Evolutionary conservation across 2,113 vertebrate species (phyloP), one percentile per base, ranked within the genome.

Genomic region (Ancistrus triradiatus): DNA sequence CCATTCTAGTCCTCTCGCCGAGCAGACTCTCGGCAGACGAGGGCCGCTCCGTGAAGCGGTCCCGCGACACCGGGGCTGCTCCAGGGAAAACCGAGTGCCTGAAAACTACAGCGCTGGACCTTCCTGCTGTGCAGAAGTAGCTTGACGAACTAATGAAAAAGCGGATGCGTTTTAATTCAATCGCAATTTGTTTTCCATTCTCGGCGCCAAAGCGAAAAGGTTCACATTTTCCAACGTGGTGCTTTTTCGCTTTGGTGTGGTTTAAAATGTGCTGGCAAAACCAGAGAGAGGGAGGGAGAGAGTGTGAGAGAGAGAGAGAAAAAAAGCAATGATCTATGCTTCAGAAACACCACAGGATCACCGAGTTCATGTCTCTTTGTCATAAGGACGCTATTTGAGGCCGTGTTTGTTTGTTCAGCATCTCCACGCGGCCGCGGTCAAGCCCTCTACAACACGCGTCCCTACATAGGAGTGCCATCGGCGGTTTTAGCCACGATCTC

Each of bases 151-250:
- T 31, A 63, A 67, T 68, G 49, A 73, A 49, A 17, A 17, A 68
- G 31, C 28, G 40, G 55, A 76, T 66, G 57, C 27, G 22, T 69
- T 72, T 72, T 75, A 66, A 79, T 77, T 79, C 21, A 68, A 74
- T 72, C 72, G 60, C 31, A 57, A 72, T 68, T 66, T 69, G 59
- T 62, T 72, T 74, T 73, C 60, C 68, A 64, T 63, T 50, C 63
- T 40, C 33, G 51, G 66, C 33, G 25, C n/a, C 70, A 70, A 58
- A 47, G 59, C 56, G 14, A 59, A 21, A 63, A 62, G 59, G 63
- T 63, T 69, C 38, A 69, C 38, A 62, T 72, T 77, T 77, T 78
- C 78, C 70, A 69, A 60, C 35, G 28, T 66, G 53, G 22, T 61
- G 37, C 69, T 64, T 66, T 47, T 6, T 35, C 57, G 17, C 57